Evolutionary conservation across 2,113 vertebrate genomes (phyloP).

Genomic region (Pseudopodoces humilis): DNA sequence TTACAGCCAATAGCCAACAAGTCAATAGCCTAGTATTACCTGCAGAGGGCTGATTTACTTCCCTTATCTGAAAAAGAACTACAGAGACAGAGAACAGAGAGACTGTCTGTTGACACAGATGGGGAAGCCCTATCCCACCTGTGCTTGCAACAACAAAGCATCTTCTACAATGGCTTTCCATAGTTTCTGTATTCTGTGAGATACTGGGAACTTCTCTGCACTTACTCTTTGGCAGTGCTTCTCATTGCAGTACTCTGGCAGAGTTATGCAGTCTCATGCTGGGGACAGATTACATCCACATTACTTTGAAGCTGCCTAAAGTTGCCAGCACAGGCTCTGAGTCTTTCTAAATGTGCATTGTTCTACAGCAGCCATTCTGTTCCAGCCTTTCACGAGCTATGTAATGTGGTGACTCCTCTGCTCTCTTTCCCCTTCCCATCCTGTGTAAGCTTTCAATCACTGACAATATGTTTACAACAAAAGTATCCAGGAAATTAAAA

Average conservation of each 20-base stretch:
- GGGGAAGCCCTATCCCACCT: not conserved
- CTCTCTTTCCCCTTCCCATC: not conserved
- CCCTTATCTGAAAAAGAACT: not conserved
- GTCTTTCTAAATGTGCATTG: conserved; percentile 5
- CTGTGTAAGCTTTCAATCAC: not conserved
- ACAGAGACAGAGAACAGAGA: not conserved
- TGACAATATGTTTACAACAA: conserved; percentile 7
- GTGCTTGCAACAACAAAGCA: not conserved
- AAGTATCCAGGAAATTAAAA: conserved; percentile 38
- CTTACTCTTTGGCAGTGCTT: not conserved
- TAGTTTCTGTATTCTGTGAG: not conserved
- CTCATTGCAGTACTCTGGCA: not conserved
- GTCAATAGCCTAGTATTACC: not conserved
- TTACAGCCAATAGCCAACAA: not conserved
- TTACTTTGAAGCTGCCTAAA: not conserved
- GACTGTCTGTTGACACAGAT: not conserved
- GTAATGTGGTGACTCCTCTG: not conserved
- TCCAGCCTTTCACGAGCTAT: conserved; percentile 14
- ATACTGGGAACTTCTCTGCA: not conserved
- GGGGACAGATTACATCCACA: not conserved
- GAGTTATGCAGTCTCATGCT: not conserved
- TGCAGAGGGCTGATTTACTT: not conserved
- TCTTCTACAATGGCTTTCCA: not conserved
- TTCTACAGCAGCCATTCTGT: not conserved
- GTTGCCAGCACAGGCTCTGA: not conserved